Evolutionary conservation across 2,888 invertebrate genomes (phyloP).

Genomic region (Cataglyphis albicans): DNA sequence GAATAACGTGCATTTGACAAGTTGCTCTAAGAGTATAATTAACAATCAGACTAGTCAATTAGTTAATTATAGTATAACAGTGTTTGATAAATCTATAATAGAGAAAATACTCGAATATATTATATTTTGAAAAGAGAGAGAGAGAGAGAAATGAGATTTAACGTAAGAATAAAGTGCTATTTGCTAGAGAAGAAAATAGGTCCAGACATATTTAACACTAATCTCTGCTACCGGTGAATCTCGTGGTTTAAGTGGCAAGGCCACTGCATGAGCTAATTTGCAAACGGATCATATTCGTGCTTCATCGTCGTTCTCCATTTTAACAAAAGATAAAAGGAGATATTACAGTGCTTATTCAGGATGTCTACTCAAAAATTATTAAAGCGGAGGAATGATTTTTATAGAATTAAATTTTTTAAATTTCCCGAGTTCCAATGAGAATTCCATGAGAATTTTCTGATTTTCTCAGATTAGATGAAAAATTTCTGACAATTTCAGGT

Average conservation of each 20-base stretch:
- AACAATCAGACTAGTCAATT: background rate
- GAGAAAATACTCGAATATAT: background rate
- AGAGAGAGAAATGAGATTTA: background rate
- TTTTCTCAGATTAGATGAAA: no score
- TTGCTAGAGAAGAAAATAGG: constrained; percentile 54
- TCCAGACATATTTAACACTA: constrained; percentile 70
- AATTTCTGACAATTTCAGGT: no score
- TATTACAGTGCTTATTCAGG: background rate
- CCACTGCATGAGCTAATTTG: constrained; percentile 61
- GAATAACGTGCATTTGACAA: no score
- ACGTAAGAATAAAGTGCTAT: constrained; percentile 9
- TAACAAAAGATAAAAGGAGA: background rate
- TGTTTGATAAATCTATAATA: background rate
- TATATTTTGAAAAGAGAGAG: background rate
- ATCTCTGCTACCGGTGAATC: constrained; percentile 70
- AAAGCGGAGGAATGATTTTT: no score
- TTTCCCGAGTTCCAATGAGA: no score
- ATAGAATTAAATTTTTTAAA: no score
- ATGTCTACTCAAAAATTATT: no score
- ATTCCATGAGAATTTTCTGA: no score
- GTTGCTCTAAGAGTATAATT: no score
- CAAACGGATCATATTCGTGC: constrained; percentile 55
- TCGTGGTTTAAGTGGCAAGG: constrained; percentile 70
- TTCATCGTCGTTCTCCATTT: constrained; percentile 30
- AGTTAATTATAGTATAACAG: background rate